These are phyloP conservation scores for Nestor notabilis DNA, from an alignment of 2,113 vertebrate species.

Conservation along the genomic window DNA sequence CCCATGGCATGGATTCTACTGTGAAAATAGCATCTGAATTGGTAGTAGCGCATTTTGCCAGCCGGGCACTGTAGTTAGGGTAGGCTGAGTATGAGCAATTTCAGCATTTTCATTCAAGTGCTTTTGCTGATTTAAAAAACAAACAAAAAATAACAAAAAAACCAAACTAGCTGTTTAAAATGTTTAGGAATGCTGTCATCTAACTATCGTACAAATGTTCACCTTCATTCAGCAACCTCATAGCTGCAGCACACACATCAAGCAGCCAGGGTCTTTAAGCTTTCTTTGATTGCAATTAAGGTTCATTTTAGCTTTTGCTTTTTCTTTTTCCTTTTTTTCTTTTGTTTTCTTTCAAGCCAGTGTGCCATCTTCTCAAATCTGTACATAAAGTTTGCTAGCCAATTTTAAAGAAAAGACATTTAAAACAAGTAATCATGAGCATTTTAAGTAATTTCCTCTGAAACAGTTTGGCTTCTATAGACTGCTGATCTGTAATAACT, in stretches of 20 bases:
- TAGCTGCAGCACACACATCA: background rate
- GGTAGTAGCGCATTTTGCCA: background rate
- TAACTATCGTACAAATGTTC: background rate
- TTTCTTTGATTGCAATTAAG: constrained; percentile 81
- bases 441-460: constrained; percentile 9
- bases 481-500: background rate
- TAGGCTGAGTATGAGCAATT: background rate
- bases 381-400: constrained; percentile 39
- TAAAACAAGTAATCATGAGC: background rate
- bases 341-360: constrained; percentile 72
- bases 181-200: constrained; percentile 31
- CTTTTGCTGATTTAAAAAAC: background rate
- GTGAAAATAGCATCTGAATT: background rate
- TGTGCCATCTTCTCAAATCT: constrained; percentile 76
- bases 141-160: background rate
- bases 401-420: constrained; percentile 23
- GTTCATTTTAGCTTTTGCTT: constrained; percentile 77
- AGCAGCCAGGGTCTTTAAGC: constrained; percentile 72
- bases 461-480: constrained; percentile 13
- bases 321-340: background rate
- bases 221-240: background rate
- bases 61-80: background rate
- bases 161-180: background rate
- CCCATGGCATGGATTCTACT: background rate
- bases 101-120: constrained; percentile 27